These are phyloP conservation scores for Sinocyclocheilus maitianheensis DNA, from an alignment of 2,113 vertebrate genomes.

Conservation along the genomic window DNA sequence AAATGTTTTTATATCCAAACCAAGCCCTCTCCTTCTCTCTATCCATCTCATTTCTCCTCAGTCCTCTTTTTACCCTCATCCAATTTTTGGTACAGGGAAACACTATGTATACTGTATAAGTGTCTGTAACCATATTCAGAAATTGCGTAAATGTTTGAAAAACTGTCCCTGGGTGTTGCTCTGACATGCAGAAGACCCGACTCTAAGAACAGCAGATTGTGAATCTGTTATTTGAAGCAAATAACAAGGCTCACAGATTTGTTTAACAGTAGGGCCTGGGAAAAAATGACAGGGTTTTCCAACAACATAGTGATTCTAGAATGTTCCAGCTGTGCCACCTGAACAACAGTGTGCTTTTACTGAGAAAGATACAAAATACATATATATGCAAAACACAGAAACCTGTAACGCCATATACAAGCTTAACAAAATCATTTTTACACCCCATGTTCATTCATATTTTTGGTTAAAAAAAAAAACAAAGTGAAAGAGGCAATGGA, in stretches of 20 bases:
- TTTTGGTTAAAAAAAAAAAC: conserved; percentile 53
- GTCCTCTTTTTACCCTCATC: conserved; percentile 1
- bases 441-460: conserved; percentile 54
- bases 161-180: not conserved
- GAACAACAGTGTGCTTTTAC: conserved; percentile 26
- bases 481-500: conserved; percentile 37
- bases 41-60: not conserved
- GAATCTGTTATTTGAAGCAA: conserved; percentile 28
- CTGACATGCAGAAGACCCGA: not conserved
- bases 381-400: conserved; percentile 34
- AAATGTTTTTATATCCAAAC: conserved; percentile 8
- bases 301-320: conserved; percentile 13
- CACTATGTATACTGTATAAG: conserved; percentile 21
- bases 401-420: conserved; percentile 33
- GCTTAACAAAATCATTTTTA: conserved; percentile 57
- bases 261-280: not conserved
- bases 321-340: conserved; percentile 34
- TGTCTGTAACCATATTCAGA: not conserved
- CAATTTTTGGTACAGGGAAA: conserved; percentile 17
- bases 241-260: conserved; percentile 13
- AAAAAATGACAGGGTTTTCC: not conserved
- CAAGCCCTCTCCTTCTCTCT: not conserved
- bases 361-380: conserved; percentile 22
- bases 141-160: not conserved
- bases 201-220: not conserved